These are phyloP conservation scores for Melanostigma gelatinosum DNA, from an alignment of 2,113 vertebrate genomes.

Conservation along the genomic window DNA sequence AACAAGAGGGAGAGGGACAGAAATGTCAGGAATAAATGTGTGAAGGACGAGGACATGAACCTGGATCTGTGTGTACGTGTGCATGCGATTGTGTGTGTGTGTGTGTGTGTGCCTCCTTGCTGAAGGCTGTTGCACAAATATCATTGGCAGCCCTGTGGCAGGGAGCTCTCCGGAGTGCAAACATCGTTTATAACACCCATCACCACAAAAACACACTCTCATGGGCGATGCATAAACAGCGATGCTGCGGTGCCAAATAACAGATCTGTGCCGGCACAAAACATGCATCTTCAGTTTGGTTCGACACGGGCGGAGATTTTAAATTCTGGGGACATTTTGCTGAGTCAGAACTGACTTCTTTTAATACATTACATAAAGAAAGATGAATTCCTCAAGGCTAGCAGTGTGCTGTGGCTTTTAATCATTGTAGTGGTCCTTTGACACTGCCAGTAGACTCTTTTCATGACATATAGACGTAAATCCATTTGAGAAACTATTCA, in stretches of 20 bases:
- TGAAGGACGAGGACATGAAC: background rate
- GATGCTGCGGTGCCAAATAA: conserved; percentile 1
- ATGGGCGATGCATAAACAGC: conserved; percentile 23
- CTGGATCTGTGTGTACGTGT: conserved; percentile 8
- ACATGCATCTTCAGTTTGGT: background rate
- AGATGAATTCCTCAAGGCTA: background rate
- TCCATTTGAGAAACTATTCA: background rate
- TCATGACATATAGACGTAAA: background rate
- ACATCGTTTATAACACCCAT: conserved; percentile 58
- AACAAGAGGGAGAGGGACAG: background rate
- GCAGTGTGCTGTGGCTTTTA: background rate
- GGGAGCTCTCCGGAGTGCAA: conserved; percentile 20
- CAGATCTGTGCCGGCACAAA: background rate
- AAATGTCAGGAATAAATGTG: conserved; percentile 12
- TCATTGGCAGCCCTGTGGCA: conserved; percentile 47
- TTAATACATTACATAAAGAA: background rate
- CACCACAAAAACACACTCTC: conserved; percentile 26
- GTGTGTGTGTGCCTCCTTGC: conserved; percentile 4
- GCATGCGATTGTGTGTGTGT: background rate
- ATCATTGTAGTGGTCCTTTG: background rate
- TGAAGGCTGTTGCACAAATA: conserved; percentile 49
- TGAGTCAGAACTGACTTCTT: background rate
- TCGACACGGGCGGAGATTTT: background rate
- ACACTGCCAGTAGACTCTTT: background rate
- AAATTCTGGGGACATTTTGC: background rate